A percentile compares a stretch with the other conserved stretches of the same genome.
Evolutionary conservation across 2,113 vertebrate genomes (phyloP).

Genomic region (Sinocyclocheilus maitianheensis): DNA sequence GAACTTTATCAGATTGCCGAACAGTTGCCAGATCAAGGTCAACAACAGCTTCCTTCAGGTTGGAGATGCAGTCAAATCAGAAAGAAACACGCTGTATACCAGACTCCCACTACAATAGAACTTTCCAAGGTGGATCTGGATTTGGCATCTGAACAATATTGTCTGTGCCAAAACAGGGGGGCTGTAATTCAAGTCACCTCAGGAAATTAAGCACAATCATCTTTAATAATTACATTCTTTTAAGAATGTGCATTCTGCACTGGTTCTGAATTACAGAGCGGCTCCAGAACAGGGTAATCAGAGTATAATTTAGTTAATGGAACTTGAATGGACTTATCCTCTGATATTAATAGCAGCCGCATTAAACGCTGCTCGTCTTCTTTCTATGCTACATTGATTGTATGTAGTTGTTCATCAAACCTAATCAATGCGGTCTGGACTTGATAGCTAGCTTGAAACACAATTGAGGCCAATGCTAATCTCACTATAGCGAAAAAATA

Average conservation of each 20-base stretch:
- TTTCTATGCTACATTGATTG: neutral
- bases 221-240: constrained; percentile 11
- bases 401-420: constrained; percentile 21
- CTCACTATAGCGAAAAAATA: neutral
- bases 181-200: constrained; percentile 14
- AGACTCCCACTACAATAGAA: neutral
- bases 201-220: constrained; percentile 17
- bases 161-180: neutral
- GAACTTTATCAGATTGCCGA: constrained; percentile 23
- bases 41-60: constrained; percentile 22
- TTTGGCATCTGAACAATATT: constrained; percentile 22
- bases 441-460: constrained; percentile 7
- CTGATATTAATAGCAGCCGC: constrained; percentile 22
- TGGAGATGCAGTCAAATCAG: neutral
- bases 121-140: constrained; percentile 22
- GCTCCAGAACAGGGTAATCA: constrained; percentile 3
- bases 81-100: neutral
- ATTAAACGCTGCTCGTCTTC: neutral
- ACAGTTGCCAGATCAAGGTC: constrained; percentile 26
- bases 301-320: constrained; percentile 18
- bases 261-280: constrained; percentile 9
- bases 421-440: constrained; percentile 23
- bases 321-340: constrained; percentile 19
- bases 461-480: constrained; percentile 8
- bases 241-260: neutral